Evolutionary conservation across 37 sponge, comb jelly and placozoan genomes (phyloP), one percentile per base, ranked within the genome.

Genomic region (Aphrocallistes beatrix): DNA sequence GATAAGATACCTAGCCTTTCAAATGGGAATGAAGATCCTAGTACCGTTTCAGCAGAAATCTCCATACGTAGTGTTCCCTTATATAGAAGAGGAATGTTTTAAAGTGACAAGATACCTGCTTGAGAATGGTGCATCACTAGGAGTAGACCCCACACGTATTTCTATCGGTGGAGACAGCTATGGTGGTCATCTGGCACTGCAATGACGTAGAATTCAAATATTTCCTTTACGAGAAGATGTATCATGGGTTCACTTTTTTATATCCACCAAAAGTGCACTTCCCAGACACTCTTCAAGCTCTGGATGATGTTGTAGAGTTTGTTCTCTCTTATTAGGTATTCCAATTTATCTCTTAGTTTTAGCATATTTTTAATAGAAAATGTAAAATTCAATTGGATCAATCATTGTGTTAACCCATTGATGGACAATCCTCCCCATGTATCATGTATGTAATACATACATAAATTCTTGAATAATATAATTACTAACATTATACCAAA

Each of bases 101-200:
- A 60, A 60, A 60, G 75, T 60, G 8, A 6, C 34, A 32, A 60
- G 8, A 19, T 60, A 60, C n/a, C 6, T 60, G 10, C 75, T 60
- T 25, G 75, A 60, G 34, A 60, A 60, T 60, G 75, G 75, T 60
- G 75, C 10, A 13, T 6, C 10, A 30, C 34, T 60, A 32, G 75
- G 75, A 60, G 34, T 60, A 13, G 75, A 60, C n/a, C 8, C 75
- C 10, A 60, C 10, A 19, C 21, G 34, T 60, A 6, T 60, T 3
- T 3, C 75, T 8, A 60, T 60, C 8, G 75, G 75, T 6, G 75
- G 75, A 19, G 75, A 60, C 21, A 60, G 75, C n/a, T 60, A 32
- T 60, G 75, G 75, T 60, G 75, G 75, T 60, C 75, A 60, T 60
- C n/a, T 60, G n/a, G 34, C 75, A 19, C 21, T 60, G 8, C n/a